Evolutionary conservation across 2,113 vertebrate species (phyloP), one percentile per base, ranked within the genome.

Genomic region (Protobothrops mucrosquamatus): DNA sequence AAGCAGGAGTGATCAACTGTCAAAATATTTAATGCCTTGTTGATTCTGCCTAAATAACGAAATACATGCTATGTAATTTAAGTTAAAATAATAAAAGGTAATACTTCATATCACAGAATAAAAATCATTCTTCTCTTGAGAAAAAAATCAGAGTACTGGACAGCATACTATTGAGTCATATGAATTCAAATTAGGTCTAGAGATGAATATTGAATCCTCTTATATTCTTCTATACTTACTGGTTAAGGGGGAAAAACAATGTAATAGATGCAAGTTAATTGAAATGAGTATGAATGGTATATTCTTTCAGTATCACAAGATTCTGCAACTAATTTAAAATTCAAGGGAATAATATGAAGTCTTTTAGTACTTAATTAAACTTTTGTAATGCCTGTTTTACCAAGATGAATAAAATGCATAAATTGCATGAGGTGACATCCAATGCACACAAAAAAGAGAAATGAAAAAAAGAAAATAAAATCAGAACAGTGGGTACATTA

Each of bases 331-430:
- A 98, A 98, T 98, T 98, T 98, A 97, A 96, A 98, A 98, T 98
- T 98, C 98, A 97, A 95, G 89, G 2, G 97, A 97, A 98, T 97
- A 97, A 97, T 97, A 97, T 97, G 97, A 98, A 98, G 97, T 98
- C 97, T 98, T 98, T 98, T 98, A 97, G 97, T 98, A 97, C 97
- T 98, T 98, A 98, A 98, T 98, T 98, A 98, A 98, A 98, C 97
- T 98, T 98, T 97, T 97, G 97, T 97, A 98, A 98, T 98, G 97
- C 97, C 97, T 98, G 96, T 97, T 98, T 98, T 98, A 98, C 97
- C 95, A 97, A 98, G 98, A 98, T 98, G 97, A 98, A 97, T 98
- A 98, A 98, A 98, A 98, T 97, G 96, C 97, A 98, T 98, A 98
- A 98, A 98, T 98, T 98, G 97, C 95, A 96, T 96, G 97, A 98